Conservation (phyloP, 2,113 vertebrate genomes). For the Polyodon spathula region DNA sequence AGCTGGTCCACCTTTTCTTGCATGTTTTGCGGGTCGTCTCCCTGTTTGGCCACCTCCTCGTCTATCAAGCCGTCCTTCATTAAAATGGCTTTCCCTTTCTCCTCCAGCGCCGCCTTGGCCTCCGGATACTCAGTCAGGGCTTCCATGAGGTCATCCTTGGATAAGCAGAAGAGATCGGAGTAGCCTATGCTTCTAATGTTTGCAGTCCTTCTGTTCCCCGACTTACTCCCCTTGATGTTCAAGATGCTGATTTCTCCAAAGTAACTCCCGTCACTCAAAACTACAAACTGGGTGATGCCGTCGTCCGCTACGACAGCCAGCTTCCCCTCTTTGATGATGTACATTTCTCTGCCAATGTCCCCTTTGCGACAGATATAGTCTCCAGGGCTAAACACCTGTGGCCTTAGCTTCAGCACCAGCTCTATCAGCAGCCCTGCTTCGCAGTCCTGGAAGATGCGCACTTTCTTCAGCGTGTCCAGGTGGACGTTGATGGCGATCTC, state of each 20-base stretch:
- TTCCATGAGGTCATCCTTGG: constrained; percentile 93
- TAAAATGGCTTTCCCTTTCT: constrained; percentile 89
- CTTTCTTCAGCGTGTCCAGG: constrained; percentile 87
- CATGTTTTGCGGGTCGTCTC: constrained; percentile 74
- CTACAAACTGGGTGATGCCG: constrained; percentile 89
- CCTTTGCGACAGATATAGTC: constrained; percentile 97
- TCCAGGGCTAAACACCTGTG: constrained; percentile 90
- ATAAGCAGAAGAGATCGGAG: constrained; percentile 91
- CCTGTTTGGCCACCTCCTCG: constrained; percentile 69
- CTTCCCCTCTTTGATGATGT: constrained; percentile 95
- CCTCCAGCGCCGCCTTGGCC: constrained; percentile 88
- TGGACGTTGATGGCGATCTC: constrained; percentile 97
- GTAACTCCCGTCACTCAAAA: constrained; percentile 88
- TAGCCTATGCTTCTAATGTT: constrained; percentile 94
- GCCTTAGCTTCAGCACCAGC: constrained; percentile 86
- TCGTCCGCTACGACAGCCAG: constrained; percentile 92
- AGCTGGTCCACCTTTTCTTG: constrained; percentile 76
- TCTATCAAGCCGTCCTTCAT: constrained; percentile 97
- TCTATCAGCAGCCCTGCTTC: constrained; percentile 91
- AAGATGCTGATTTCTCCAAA: constrained; percentile 97
- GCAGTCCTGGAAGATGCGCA: constrained; percentile 92
- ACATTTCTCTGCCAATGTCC: constrained; percentile 95
- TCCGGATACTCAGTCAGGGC: constrained; percentile 92
- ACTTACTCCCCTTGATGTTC: constrained; percentile 94
- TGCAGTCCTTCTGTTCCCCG: constrained; percentile 91